phyloP scores from a whole-genome alignment of 2,113 vertebrate species.

The Nibea albiflora region DNA sequence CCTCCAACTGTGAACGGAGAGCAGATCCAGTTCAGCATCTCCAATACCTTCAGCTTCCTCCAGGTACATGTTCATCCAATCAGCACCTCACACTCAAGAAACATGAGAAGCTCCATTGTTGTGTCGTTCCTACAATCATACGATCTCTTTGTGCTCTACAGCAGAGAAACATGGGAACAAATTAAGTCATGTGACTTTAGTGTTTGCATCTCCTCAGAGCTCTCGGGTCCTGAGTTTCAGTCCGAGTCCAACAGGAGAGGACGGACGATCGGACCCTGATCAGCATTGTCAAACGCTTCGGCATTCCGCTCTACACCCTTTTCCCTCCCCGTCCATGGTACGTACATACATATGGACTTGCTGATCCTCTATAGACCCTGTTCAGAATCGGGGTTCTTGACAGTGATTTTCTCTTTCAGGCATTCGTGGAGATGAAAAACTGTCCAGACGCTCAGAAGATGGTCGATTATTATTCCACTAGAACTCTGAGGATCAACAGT shows the following conservation, averaged over 20 bases:
- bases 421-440: constrained; percentile 78
- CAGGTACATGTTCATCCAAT: constrained; percentile 66
- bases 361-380: too few relatives aligned
- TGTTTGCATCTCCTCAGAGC: constrained; percentile 47
- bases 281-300: constrained; percentile 77
- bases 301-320: constrained; percentile 70
- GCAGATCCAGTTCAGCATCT: constrained; percentile 71
- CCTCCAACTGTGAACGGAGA: constrained; percentile 65
- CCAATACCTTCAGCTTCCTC: constrained; percentile 74
- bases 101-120: too few relatives aligned
- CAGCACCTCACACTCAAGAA: too few relatives aligned
- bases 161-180: neutral
- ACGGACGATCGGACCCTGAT: constrained; percentile 70
- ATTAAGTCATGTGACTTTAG: neutral
- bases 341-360: constrained; percentile 2
- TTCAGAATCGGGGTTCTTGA: too few relatives aligned
- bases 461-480: constrained; percentile 75
- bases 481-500: constrained; percentile 72
- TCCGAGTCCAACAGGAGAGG: constrained; percentile 70
- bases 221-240: constrained; percentile 79
- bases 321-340: constrained; percentile 78
- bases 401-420: constrained; percentile 53
- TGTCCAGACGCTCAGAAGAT: constrained; percentile 75
- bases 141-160: too few relatives aligned
- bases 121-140: too few relatives aligned